A percentile compares a stretch with the other conserved stretches of the same genome.
phyloP scores from a whole-genome alignment of 2,797 vertebrate species.

The Halcyon badia region DNA sequence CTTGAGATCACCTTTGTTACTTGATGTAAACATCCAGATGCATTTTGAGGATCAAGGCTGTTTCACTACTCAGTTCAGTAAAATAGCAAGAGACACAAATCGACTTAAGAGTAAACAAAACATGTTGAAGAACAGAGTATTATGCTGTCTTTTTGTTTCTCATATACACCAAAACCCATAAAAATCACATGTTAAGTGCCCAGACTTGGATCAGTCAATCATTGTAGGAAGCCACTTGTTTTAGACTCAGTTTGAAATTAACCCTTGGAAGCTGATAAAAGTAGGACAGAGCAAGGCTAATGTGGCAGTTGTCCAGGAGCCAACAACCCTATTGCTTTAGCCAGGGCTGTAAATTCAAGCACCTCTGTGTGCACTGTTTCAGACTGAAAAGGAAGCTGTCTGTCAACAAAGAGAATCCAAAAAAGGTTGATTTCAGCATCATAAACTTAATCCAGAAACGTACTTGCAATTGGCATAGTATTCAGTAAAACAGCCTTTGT shows the following conservation, averaged over 20 bases:
- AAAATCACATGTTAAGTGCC: not conserved
- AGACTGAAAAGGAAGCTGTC: not conserved
- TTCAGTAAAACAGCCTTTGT: not conserved
- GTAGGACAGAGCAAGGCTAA: not conserved
- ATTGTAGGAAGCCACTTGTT: not conserved
- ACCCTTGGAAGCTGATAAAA: not conserved
- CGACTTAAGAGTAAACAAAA: not conserved
- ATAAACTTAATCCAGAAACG: not conserved
- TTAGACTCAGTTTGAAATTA: not conserved
- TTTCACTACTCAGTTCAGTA: not conserved
- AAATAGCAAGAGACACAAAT: not conserved
- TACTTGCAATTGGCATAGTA: not conserved
- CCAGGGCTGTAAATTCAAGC: not conserved
- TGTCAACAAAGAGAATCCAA: not conserved
- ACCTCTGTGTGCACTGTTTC: not conserved
- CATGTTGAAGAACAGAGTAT: not conserved
- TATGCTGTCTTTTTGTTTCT: not conserved
- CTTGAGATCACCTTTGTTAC: not conserved
- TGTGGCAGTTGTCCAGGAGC: not conserved
- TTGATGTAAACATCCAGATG: not conserved
- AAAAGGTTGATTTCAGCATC: not conserved
- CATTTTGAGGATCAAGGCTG: slow-evolving; percentile 16
- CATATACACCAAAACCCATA: not conserved
- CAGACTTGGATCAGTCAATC: not conserved
- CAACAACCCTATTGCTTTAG: not conserved